phyloP scores from a whole-genome alignment of 1,140 invertebrate species.

The Ditylenchus dipsaci region DNA sequence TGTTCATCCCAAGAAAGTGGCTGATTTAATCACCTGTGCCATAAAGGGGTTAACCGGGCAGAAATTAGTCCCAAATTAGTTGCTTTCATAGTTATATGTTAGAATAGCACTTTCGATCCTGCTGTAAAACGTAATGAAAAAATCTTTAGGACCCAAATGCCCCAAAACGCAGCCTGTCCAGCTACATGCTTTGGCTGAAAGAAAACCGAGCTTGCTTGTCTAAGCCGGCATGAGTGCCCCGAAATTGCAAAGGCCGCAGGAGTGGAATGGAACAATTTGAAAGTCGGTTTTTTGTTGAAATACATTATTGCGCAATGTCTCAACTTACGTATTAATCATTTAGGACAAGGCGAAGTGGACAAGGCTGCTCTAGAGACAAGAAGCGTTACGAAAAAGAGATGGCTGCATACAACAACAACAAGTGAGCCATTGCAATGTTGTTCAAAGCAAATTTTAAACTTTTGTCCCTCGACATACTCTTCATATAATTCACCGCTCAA shows the following conservation, averaged over 20 bases:
- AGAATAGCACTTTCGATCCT: no score
- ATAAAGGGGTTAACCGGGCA: no score
- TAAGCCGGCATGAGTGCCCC: constrained; percentile 75
- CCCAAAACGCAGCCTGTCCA: constrained; percentile 5
- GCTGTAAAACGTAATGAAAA: no score
- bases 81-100: no score
- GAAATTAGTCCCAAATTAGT: no score
- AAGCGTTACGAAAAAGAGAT: constrained; percentile 49
- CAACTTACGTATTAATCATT: background rate
- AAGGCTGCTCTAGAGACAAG: constrained; percentile 51
- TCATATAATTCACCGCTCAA: background rate
- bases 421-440: background rate
- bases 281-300: constrained; percentile 54
- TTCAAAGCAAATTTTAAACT: no score
- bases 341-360: constrained; percentile 62
- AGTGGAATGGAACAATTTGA: constrained; percentile 86
- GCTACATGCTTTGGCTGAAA: constrained; percentile 11
- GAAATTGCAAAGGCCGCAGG: constrained; percentile 90
- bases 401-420: constrained; percentile 38
- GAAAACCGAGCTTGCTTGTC: constrained; percentile 71
- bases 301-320: background rate
- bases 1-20: no score
- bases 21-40: no score
- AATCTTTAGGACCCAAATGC: constrained; percentile 6
- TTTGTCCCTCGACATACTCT: background rate